These are phyloP conservation scores for Zaprionus capensis DNA, from an alignment of 1,140 invertebrate genomes.

Conservation along the genomic window DNA sequence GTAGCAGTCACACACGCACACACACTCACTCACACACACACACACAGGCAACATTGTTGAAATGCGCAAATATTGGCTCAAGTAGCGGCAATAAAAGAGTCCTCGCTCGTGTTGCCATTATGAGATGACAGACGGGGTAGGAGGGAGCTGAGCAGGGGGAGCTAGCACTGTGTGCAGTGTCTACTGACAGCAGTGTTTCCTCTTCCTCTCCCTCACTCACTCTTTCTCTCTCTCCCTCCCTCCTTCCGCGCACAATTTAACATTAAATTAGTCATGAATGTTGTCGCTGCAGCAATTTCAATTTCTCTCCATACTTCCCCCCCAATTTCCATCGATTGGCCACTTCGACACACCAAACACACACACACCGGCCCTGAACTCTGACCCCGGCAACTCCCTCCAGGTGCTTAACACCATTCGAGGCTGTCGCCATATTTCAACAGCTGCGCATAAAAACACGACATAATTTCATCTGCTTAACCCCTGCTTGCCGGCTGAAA, in stretches of 20 bases:
- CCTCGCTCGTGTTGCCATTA: slow-evolving; percentile 47
- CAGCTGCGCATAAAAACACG: slow-evolving; percentile 52
- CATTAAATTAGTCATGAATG: slow-evolving; percentile 67
- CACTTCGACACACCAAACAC: background rate
- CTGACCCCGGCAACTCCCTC: background rate
- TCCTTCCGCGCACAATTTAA: slow-evolving; percentile 62
- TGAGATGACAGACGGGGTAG: slow-evolving; percentile 9
- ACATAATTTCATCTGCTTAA: slow-evolving; percentile 56
- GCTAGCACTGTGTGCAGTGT: background rate
- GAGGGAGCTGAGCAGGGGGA: background rate
- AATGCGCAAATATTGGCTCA: slow-evolving; percentile 81
- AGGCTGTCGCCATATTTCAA: slow-evolving; percentile 45
- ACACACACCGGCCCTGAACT: no score
- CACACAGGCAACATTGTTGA: slow-evolving; percentile 69
- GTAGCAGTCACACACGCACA: slow-evolving; percentile 22
- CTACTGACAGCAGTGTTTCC: background rate
- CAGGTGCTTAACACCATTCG: slow-evolving; percentile 3
- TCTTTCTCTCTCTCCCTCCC: background rate
- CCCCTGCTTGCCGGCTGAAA: slow-evolving; percentile 36
- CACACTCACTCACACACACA: slow-evolving; percentile 21
- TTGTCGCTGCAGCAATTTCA: slow-evolving; percentile 60
- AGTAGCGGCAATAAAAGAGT: slow-evolving; percentile 79
- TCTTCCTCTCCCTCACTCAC: background rate
- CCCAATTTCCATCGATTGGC: slow-evolving; percentile 67
- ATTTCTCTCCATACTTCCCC: slow-evolving; percentile 41